These are phyloP conservation scores for Rhineura floridana DNA, from an alignment of 2,113 vertebrate genomes.

Conservation along the genomic window DNA sequence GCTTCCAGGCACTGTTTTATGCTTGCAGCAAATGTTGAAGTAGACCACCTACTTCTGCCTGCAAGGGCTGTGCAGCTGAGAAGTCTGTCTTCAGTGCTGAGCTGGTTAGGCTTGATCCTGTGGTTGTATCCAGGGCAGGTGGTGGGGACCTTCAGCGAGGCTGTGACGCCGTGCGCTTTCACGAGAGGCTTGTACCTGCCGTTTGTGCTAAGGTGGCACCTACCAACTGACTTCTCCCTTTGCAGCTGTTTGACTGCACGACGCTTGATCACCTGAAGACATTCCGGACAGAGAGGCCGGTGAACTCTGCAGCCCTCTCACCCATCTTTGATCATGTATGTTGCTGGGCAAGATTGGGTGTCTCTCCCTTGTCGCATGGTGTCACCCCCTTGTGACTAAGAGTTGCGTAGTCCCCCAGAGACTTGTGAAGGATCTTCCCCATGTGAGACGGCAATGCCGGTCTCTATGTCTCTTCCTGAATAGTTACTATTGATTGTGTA, in stretches of 20 bases:
- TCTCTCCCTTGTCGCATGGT: too few species aligned
- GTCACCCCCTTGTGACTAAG: neutral
- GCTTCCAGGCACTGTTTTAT: neutral
- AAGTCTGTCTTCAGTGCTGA: neutral
- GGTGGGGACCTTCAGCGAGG: neutral
- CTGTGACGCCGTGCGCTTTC: neutral
- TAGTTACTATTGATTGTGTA: neutral
- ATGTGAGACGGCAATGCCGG: neutral
- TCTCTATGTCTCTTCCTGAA: neutral
- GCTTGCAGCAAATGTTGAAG: neutral
- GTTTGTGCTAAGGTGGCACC: too few species aligned
- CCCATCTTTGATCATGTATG: conserved; percentile 96
- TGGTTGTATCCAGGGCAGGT: neutral
- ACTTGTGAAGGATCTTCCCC: neutral
- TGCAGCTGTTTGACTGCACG: conserved; percentile 88
- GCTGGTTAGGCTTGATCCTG: neutral
- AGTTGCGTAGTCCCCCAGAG: neutral
- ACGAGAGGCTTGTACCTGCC: neutral
- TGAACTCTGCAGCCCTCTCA: conserved; percentile 96
- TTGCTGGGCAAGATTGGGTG: neutral
- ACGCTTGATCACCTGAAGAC: conserved; percentile 92
- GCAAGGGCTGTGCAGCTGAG: too few species aligned
- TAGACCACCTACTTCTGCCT: too few species aligned
- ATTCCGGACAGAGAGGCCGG: conserved; percentile 92
- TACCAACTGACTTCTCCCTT: neutral